Evolutionary conservation across 1,140 invertebrate species (phyloP).

Genomic region (Pseudomyrmex sp.): DNA sequence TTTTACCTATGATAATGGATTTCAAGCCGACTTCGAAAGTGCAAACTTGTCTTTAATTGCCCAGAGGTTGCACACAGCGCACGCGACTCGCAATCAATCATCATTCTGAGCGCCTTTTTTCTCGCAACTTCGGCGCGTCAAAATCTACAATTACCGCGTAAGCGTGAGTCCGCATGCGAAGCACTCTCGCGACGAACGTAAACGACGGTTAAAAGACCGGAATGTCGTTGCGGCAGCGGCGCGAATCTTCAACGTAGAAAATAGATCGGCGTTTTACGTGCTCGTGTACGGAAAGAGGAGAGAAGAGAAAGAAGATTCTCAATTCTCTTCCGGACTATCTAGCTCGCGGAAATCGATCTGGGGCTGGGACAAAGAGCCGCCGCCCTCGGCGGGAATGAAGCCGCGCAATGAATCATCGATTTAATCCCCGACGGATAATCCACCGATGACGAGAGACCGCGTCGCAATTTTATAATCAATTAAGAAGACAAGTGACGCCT

Average conservation of each 20-base stretch:
- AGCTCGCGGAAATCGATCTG: constrained; percentile 46
- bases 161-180: constrained; percentile 27
- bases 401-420: constrained; percentile 45
- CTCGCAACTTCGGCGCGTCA: constrained; percentile 16
- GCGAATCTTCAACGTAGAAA: constrained; percentile 45
- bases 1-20: constrained; percentile 3
- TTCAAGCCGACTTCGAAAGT: constrained; percentile 26
- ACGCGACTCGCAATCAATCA: constrained; percentile 45
- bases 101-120: constrained; percentile 31
- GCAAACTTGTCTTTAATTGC: constrained; percentile 34
- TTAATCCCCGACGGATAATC: constrained; percentile 56
- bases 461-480: constrained; percentile 61
- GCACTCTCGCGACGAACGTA: not conserved
- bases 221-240: constrained; percentile 51
- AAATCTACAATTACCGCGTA: constrained; percentile 50
- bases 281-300: not conserved
- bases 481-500: constrained; percentile 43
- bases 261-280: constrained; percentile 60
- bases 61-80: not conserved
- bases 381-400: not conserved
- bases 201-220: constrained; percentile 23
- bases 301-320: not conserved
- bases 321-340: constrained; percentile 24
- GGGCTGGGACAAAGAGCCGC: constrained; percentile 36
- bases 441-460: constrained; percentile 44